Base-by-base conservation (phyloP, 1,140 invertebrate species). In the Drosophila rufa region DNA sequence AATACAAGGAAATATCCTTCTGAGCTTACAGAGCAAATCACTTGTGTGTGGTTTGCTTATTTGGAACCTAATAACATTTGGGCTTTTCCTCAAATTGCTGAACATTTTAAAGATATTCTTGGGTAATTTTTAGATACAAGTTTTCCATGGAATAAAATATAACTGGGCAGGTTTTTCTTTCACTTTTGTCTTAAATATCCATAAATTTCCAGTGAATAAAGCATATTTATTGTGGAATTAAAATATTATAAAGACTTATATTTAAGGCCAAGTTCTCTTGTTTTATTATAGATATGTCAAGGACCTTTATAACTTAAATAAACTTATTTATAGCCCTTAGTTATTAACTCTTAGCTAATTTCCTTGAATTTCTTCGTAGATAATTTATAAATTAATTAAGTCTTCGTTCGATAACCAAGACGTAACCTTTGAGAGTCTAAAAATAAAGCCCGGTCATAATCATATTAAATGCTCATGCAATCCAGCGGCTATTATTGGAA, bases 401-500 rank as follows among this genome's bases (percentile, higher is more conserved):
- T 36, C 9, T 3, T 36, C 33, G 9, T 11, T 36, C 33, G 9
- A 9, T 9, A 3, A 36, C 33, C 2, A 36, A 36, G 33, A 36
- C 8, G 3, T 11, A 38, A 38, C 36, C 36, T 38, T 38, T 38
- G 12, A 38, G 36, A 5, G 36, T 38, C 46, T 25, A 12, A n/a
- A 62, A 62, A 56, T 17, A 17, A 17, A 30, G 9, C 22, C 9
- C 11, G n/a, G 3, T n/a, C 19, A 38, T 19, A 56, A 36, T 4
- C 14, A 7, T 27, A 40, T 17, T 25, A 12, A 25, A 15, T 12
- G 6, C 9, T 57, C 1, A 8, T 59, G 7, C 19, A 33, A 33
- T 60, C 8, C 17, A 22, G 12, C 4, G 7, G 12, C 15, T 62
- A 62, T 62, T 45, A 61, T 45, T 25, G 17, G 58, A 45, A 15